A percentile compares a stretch with the other conserved stretches of the same genome.
Conservation (phyloP, 2,888 invertebrate species). For the Acleris literana region DNA sequence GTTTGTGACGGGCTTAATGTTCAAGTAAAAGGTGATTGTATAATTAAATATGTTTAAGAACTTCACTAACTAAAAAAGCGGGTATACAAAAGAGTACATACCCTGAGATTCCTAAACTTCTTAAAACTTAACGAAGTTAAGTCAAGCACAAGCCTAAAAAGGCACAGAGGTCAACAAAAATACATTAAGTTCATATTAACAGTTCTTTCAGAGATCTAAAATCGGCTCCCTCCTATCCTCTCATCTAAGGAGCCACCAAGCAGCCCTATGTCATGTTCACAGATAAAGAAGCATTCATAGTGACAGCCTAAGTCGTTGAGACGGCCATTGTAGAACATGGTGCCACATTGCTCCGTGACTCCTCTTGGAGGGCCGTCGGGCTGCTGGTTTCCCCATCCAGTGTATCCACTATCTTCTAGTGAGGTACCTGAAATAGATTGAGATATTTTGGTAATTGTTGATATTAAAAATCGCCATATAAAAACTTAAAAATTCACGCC, state of each 20-base stretch:
- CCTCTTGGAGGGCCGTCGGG: slow-evolving; percentile 53
- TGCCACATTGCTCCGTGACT: slow-evolving; percentile 60
- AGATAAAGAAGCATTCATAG: slow-evolving; percentile 61
- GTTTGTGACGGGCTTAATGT: too few species aligned
- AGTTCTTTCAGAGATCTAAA: too few species aligned
- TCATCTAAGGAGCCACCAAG: slow-evolving; percentile 38
- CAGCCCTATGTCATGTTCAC: slow-evolving; percentile 61
- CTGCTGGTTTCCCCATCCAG: slow-evolving; percentile 58
- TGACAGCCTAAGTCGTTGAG: slow-evolving; percentile 63
- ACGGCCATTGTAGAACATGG: slow-evolving; percentile 64
- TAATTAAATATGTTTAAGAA: not conserved
- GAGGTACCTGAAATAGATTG: slow-evolving; percentile 46
- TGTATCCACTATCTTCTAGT: slow-evolving; percentile 57
- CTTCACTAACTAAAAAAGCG: too few species aligned
- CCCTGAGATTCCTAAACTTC: too few species aligned
- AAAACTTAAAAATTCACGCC: too few species aligned
- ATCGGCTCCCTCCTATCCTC: slow-evolving; percentile 34
- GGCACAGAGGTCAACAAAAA: too few species aligned
- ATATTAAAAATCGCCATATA: too few species aligned
- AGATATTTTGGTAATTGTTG: too few species aligned
- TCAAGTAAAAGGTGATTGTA: not conserved
- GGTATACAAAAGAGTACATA: too few species aligned
- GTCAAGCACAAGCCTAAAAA: too few species aligned
- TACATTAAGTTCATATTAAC: too few species aligned
- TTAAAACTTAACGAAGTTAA: too few species aligned